phyloP scores from a whole-genome alignment of 2,797 vertebrate species.

The Sebastes nivosus region DNA sequence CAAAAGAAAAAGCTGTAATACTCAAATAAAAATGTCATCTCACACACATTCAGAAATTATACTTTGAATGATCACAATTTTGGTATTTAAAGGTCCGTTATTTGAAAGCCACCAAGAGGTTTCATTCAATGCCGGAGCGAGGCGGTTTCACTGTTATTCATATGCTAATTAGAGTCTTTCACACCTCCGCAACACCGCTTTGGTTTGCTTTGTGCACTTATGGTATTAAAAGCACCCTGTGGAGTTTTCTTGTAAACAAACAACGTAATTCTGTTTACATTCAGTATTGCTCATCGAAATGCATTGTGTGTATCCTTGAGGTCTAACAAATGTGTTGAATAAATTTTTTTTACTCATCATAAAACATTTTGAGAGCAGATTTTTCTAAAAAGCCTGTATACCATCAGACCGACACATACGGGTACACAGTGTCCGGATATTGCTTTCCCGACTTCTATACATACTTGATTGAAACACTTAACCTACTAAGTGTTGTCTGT shows the following conservation, averaged over 20 bases:
- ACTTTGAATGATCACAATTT: neutral
- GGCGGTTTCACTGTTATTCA: neutral
- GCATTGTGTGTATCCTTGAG: neutral
- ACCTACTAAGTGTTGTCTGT: no score
- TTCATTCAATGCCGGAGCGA: neutral
- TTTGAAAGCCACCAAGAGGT: neutral
- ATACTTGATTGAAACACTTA: no score
- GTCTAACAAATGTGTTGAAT: neutral
- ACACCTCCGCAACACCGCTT: neutral
- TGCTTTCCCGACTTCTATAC: no score
- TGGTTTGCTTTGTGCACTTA: neutral
- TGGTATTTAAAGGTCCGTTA: neutral
- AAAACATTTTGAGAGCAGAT: neutral
- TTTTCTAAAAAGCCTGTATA: neutral
- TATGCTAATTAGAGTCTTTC: neutral
- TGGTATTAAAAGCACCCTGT: neutral
- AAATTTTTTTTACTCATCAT: neutral
- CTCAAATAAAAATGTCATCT: neutral
- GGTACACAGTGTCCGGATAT: no score
- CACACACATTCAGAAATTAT: neutral
- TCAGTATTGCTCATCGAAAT: neutral
- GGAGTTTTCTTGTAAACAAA: constrained; percentile 8
- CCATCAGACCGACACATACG: no score
- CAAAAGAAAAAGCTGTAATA: neutral
- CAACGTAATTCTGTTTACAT: neutral